Evolutionary conservation across 2,888 invertebrate genomes (phyloP), one percentile per base, ranked within the genome.

Genomic region (Orthonevra nobilis): DNA sequence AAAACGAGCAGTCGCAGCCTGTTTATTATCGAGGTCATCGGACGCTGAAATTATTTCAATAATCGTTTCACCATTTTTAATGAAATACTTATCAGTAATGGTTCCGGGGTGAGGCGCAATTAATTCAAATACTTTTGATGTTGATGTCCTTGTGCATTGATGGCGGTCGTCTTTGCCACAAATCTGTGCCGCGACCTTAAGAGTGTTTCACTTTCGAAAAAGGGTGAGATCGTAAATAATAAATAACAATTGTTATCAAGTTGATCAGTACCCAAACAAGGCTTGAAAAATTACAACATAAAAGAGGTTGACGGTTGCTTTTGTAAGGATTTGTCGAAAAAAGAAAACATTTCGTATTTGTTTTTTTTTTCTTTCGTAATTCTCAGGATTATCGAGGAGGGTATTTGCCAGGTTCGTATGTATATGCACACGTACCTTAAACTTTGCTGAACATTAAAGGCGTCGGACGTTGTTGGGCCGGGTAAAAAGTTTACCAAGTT

Each of bases 161-260:
- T 36, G 1, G 32, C 30, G 30, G 1, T 12, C 38, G 14, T 44
- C n/a, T 7, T 9, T 5, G 5, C 14, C 40, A 68, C 14, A 60
- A 74, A 36, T 68, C 60, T 50, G 50, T 12, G 50, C 30, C 19
- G 23, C 58, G 66, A 12, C 40, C 32, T 48, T 10, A 32, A 32
- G 50, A 5, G 56, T 56, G 56, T 44, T 52, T 36, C 44, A 28
- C 36, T 36, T 73, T 50, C 44, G 66, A 74, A 68, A 68, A 36
- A 28, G 66, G 44, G 52, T 60, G 44, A 68, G 60, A 73, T 58
- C 73, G 66, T 73, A 74, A 66, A 68, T 74, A 68, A 68, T 54
- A 68, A 74, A 74, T 60, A 68, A 68, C 68, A 66, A 74, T 52
- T 68, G 60, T 60, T 74, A 74, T 74, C 66, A 68, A 74, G 52